Base-by-base conservation (phyloP, 2,113 vertebrate species). In the Tachuris rubrigastra region DNA sequence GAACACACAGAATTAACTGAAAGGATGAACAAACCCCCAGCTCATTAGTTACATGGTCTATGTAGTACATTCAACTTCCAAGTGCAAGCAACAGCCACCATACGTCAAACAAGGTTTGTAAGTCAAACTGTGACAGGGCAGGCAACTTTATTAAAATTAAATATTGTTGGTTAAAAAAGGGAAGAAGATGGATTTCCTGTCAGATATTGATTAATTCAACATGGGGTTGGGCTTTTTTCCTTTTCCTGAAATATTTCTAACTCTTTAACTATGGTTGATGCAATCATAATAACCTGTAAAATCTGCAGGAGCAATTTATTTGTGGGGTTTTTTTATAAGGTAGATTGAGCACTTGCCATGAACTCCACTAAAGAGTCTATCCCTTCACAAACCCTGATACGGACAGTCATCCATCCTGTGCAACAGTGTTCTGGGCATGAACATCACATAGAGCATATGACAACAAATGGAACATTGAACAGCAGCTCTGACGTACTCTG, bases 1-100 rank as follows among this genome's bases (percentile, higher is more conserved):
- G 96, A 98, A 98, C 97, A 98, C 97, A 98, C 92, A 97, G 96
- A 97, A 98, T 98, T 99, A 98, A 98, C 96, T 88, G 76, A 98
- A 97, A 94, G 93, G 95, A 97, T 94, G 95, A 96, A 93, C 86
- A 97, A 93, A 96, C 96, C 80, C 37, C 30, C 50, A 83, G 84
- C 68, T 97, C 91, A 66, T 93, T 85, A 94, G 90, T 97, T 94
- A 96, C 96, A 96, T 91, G 94, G 95, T 85, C 69, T 96, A 76
- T 39, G 88, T 77, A 52, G 25, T 90, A 96, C 79, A 62, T 79
- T 97, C 88, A 97, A 85, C 31, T 85, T 93, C 87, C 63, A 49
- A 87, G 33, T 50, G 75, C 67, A 75, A 95, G 66, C 85, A 41
- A 71, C 69, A 96, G 95, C 89, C 84, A 87, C 39, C 17, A 9